Evolutionary conservation across 2,113 vertebrate genomes (phyloP), one percentile per base, ranked within the genome.

Genomic region (Terrapene triunguis): DNA sequence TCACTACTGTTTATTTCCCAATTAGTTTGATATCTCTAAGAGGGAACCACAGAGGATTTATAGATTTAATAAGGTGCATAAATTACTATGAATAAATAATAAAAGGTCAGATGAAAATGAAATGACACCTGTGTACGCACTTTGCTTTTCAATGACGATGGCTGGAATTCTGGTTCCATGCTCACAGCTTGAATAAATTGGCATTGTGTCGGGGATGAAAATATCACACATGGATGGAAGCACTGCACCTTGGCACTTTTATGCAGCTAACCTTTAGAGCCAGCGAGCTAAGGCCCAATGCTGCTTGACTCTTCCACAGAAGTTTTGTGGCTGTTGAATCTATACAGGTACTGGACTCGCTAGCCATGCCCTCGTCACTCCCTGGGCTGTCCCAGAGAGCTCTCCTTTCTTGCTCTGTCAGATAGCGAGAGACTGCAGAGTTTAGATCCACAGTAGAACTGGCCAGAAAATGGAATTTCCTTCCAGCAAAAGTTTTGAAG

Each of bases 1-100:
- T 91, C 90, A 82, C 89, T 94, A 53, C 7, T 92, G 76, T 80
- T 94, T 93, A 62, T 83, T 94, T 88, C 69, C 76, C 72, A 69
- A 12, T 96, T 96, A 93, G 69, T 95, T 89, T 57, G 29, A 44
- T 85, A 25, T 80, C n/a, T 92, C 48, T 88, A 1, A 72, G 42
- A 93, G n/a, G 76, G 88, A 84, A 51, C 59, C 78, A 22, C 6
- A 53, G 72, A 90, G 90, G 90, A 93, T 90, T 82, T 59, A 74
- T 87, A 53, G 69, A 81, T 95, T 96, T 78, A 92, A 90, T 62
- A 91, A 82, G 53, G 90, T 86, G n/a, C 32, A 83, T 76, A 78
- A 79, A 44, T 90, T 89, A 57, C 44, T 89, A 51, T 92, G 86
- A 84, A 85, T 89, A 88, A 59, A 85, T 89, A 87, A 59, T 54